Conservation (phyloP, 2,113 vertebrate species). For the Danionella cerebrum region DNA sequence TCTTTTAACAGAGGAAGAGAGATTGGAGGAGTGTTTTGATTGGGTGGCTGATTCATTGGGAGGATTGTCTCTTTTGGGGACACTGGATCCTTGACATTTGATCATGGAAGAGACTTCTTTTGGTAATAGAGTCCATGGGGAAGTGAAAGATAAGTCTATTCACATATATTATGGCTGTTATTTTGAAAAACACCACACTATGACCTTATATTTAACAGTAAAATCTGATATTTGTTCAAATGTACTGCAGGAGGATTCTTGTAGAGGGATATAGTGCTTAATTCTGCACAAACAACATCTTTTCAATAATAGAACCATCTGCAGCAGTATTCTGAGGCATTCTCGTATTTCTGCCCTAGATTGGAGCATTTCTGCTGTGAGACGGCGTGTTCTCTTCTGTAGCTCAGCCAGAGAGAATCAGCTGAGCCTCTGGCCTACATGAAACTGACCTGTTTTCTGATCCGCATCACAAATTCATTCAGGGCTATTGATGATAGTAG, state of each 20-base stretch:
- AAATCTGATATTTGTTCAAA: too few relatives aligned
- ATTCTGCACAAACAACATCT: background rate
- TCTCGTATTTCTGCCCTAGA: background rate
- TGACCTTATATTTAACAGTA: too few relatives aligned
- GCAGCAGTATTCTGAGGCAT: background rate
- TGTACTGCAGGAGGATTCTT: background rate
- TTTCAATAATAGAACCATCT: constrained; percentile 38
- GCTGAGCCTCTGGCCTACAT: constrained; percentile 41
- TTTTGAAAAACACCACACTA: too few relatives aligned
- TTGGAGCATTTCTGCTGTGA: constrained; percentile 1
- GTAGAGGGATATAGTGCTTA: background rate
- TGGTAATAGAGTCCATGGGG: too few relatives aligned
- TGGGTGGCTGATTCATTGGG: too few relatives aligned
- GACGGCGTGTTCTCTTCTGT: constrained; percentile 24
- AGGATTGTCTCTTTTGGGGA: too few relatives aligned
- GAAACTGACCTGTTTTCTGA: constrained; percentile 27
- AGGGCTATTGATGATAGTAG: constrained; percentile 4
- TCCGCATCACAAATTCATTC: constrained; percentile 12
- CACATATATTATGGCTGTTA: too few relatives aligned
- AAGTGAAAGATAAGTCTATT: too few relatives aligned
- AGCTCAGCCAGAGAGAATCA: constrained; percentile 21
- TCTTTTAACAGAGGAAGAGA: too few relatives aligned
- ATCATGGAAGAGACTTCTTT: too few relatives aligned
- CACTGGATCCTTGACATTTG: too few relatives aligned
- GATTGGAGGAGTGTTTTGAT: too few relatives aligned